A percentile compares a stretch with the other conserved stretches of the same genome.
These are phyloP conservation scores for Oenanthe melanoleuca DNA, from an alignment of 2,113 vertebrate species.

Conservation along the genomic window DNA sequence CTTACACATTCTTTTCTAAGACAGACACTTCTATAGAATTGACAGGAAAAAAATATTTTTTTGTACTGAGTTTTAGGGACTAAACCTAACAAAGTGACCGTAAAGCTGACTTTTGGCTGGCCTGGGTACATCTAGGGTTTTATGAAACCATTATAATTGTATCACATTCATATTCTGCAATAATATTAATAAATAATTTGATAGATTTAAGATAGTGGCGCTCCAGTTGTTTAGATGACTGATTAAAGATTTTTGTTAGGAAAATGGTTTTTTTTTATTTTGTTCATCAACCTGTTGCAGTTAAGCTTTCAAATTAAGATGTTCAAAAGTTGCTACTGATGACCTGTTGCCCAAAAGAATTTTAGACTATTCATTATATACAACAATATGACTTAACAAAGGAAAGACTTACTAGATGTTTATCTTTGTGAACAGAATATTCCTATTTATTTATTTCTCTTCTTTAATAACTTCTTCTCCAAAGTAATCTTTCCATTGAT, in stretches of 20 bases:
- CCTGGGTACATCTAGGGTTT: background rate
- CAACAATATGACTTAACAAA: background rate
- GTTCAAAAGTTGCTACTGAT: background rate
- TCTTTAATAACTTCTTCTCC: background rate
- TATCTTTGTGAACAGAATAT: background rate
- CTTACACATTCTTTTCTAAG: background rate
- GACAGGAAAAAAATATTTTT: rapidly evolving
- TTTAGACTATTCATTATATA: background rate
- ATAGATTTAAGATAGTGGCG: background rate
- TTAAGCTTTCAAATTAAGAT: background rate
- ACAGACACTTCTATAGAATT: background rate
- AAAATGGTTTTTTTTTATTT: background rate
- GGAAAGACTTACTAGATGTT: background rate
- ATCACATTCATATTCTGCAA: background rate
- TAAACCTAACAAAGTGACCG: background rate
- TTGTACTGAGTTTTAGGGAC: background rate
- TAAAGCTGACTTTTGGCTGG: background rate
- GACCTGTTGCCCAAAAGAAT: background rate
- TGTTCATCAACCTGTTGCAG: background rate
- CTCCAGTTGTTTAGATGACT: background rate
- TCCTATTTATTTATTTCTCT: background rate
- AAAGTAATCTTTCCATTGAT: background rate
- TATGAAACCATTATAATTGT: background rate
- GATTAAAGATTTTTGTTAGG: background rate
- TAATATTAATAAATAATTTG: background rate